Evolutionary conservation across 2,113 vertebrate species (phyloP), one percentile per base, ranked within the genome.

Genomic region (Peromyscus polionotus): DNA sequence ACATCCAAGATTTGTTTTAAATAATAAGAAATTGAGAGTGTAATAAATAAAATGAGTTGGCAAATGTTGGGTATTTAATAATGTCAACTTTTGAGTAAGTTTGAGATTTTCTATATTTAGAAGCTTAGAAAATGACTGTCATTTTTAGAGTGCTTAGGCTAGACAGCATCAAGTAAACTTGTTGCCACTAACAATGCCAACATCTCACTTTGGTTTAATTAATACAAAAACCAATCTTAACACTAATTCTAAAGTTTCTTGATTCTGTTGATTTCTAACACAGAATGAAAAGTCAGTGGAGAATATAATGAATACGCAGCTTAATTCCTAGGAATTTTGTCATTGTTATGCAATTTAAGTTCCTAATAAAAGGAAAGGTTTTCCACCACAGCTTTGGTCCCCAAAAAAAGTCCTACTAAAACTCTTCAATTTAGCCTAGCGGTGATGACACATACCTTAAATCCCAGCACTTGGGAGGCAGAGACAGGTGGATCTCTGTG

Each of bases 51-150:
- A 93, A 84, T 7, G 45, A 67, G 36, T 93, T 33, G 63, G 70
- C 61, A 90, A 77, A 70, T 85, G 73, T 13, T 72, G 59, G 31
- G 16, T 70, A 87, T 1, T 42, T 75, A 90, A 90, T 17, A 73
- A 51, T 79, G 31, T 42, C 12, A 67, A 72, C n/a, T 95, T 91
- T 54, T 67, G 42, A 22, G 12, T 63, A 89, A 89, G 36, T 81
- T 75, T 94, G 63, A 95, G 90, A 92, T 65, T 94, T 92, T 96
- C 48, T 87, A 45, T 70, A 92, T 85, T 83, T 92, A 68, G 68
- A 94, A 92, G 36, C 39, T 88, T 68, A 88, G 79, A 92, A 80
- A 81, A 65, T 76, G 63, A 54, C 22, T 81, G 14, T 48, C 59
- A 75, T 19, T 95, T 94, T 80, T 94, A 75, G 31, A 61, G 54